phyloP scores from a whole-genome alignment of 2,888 invertebrate species.

The Oegoconia quadripuncta region DNA sequence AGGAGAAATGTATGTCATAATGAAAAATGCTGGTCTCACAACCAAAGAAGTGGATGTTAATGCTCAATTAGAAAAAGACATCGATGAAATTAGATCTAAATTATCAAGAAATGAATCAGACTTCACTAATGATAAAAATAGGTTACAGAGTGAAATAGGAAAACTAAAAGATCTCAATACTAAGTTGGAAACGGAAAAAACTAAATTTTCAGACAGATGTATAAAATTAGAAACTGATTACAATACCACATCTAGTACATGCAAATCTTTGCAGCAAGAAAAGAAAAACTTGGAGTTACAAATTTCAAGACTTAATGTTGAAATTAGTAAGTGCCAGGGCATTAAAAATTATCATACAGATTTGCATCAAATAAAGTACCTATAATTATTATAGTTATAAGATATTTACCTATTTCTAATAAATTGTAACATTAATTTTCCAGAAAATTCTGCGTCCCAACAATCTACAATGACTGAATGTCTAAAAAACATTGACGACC shows the following conservation, averaged over 20 bases:
- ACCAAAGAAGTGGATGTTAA: constrained; percentile 70
- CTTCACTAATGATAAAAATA: constrained; percentile 73
- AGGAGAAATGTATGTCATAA: constrained; percentile 80
- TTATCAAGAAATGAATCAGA: constrained; percentile 70
- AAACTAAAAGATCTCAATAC: constrained; percentile 74
- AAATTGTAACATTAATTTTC: constrained; percentile 11
- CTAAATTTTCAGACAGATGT: constrained; percentile 47
- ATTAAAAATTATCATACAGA: background rate
- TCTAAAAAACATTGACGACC: constrained; percentile 81
- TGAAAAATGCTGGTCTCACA: constrained; percentile 79
- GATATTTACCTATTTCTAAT: background rate
- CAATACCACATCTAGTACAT: constrained; percentile 56
- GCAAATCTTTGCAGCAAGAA: constrained; percentile 81
- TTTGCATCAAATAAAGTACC: background rate
- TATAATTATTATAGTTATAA: no score
- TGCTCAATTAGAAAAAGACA: constrained; percentile 66
- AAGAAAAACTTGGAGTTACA: constrained; percentile 81
- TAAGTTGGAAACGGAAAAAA: constrained; percentile 67
- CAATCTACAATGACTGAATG: constrained; percentile 74
- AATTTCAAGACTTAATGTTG: constrained; percentile 77
- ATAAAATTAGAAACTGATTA: constrained; percentile 60
- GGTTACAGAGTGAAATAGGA: constrained; percentile 67
- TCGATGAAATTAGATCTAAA: constrained; percentile 76
- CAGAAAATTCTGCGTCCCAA: constrained; percentile 77
- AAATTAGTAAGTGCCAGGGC: constrained; percentile 82